Percentiles rank a stretch among this genome's conserved stretches.
These are phyloP conservation scores for Schizaphis graminum DNA, from an alignment of 2,888 invertebrate genomes.

Conservation along the genomic window DNA sequence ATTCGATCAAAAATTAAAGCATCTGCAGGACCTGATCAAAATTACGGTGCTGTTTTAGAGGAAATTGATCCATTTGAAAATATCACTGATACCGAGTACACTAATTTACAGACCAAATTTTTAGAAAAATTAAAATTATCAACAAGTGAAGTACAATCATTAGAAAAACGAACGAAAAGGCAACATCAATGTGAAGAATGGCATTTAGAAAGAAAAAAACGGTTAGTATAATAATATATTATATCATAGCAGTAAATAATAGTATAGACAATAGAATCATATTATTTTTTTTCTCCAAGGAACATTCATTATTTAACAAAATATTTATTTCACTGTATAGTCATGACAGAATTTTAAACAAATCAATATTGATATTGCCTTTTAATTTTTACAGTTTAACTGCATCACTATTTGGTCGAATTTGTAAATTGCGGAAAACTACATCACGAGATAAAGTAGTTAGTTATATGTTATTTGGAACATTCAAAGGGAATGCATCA, in stretches of 20 bases:
- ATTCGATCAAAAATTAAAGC: too few species aligned
- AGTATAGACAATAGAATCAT: not conserved
- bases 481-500: conserved; percentile 7
- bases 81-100: too few species aligned
- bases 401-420: not conserved
- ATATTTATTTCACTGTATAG: not conserved
- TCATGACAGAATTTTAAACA: not conserved
- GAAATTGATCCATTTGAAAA: too few species aligned
- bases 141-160: too few species aligned
- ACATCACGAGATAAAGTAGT: not conserved
- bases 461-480: not conserved
- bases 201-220: too few species aligned
- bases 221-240: not conserved
- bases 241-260: not conserved
- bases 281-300: not conserved
- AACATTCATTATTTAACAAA: not conserved
- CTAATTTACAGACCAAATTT: too few species aligned
- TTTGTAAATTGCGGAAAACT: not conserved
- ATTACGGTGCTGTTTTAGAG: too few species aligned
- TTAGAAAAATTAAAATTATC: too few species aligned
- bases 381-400: not conserved
- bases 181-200: too few species aligned
- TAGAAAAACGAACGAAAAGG: too few species aligned
- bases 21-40: too few species aligned
- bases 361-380: not conserved